These are phyloP conservation scores for Amphipyra tragopoginis DNA, from an alignment of 2,888 invertebrate species.

Conservation along the genomic window DNA sequence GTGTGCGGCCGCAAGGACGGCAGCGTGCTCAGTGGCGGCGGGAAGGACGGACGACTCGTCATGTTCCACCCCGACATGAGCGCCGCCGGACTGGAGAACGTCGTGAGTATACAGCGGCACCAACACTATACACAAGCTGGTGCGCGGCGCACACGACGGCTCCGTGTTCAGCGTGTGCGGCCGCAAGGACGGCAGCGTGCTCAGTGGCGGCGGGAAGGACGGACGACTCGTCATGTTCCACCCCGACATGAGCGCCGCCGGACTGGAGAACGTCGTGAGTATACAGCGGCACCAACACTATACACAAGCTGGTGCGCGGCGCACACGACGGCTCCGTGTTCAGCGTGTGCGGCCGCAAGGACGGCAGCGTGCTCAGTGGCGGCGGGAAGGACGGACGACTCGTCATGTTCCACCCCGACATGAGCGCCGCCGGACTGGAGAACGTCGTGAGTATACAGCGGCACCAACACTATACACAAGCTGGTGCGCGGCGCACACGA, in stretches of 20 bases:
- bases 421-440: slow-evolving; percentile 92
- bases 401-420: slow-evolving; percentile 92
- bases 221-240: slow-evolving; percentile 94
- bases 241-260: slow-evolving; percentile 91
- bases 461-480: slow-evolving; percentile 86
- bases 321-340: no score
- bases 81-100: slow-evolving; percentile 91
- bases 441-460: slow-evolving; percentile 93
- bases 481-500: no score
- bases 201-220: slow-evolving; percentile 97
- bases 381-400: slow-evolving; percentile 97
- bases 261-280: slow-evolving; percentile 92
- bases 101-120: slow-evolving; percentile 94
- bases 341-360: slow-evolving; percentile 91
- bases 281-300: slow-evolving; percentile 92
- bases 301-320: no score
- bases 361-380: slow-evolving; percentile 95
- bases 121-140: slow-evolving; percentile 93
- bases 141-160: slow-evolving; percentile 94
- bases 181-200: slow-evolving; percentile 95
- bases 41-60: slow-evolving; percentile 95
- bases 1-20: slow-evolving; percentile 95
- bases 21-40: slow-evolving; percentile 95
- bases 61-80: slow-evolving; percentile 93
- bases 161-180: slow-evolving; percentile 96